Evolutionary conservation across 2,113 vertebrate species (phyloP).

Genomic region (Bubo bubo): DNA sequence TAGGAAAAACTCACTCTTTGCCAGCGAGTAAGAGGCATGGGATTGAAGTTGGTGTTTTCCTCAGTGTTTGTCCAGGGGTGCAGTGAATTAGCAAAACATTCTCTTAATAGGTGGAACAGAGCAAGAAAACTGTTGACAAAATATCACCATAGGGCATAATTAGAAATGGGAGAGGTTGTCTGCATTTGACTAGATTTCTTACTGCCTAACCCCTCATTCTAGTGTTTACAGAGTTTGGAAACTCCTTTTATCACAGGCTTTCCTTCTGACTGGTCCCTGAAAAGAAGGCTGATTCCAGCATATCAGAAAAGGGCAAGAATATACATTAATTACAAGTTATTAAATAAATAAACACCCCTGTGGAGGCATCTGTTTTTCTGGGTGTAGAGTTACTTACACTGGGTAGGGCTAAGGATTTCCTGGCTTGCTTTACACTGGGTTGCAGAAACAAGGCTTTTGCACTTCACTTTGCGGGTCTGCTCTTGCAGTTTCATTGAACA

Average conservation of each 20-base stretch:
- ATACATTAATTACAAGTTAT: conserved; percentile 30
- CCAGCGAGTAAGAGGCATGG: background rate
- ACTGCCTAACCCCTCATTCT: background rate
- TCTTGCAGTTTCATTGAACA: conserved; percentile 12
- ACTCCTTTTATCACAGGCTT: background rate
- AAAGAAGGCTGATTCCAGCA: background rate
- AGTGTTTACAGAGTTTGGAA: background rate
- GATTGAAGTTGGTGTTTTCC: background rate
- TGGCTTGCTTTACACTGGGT: conserved; percentile 20
- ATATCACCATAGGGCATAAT: background rate
- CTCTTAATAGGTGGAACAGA: background rate
- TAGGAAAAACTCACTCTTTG: conserved; percentile 35
- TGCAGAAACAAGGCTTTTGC: background rate
- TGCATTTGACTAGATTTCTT: background rate
- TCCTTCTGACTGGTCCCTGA: background rate
- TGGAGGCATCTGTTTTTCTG: conserved; percentile 52
- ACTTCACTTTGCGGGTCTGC: background rate
- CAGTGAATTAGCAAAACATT: background rate
- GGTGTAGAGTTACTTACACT: conserved; percentile 46
- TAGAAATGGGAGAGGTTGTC: background rate
- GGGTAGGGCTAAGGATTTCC: conserved; percentile 35
- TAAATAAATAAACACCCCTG: conserved; percentile 53
- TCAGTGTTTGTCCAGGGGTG: background rate
- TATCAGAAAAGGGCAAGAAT: conserved; percentile 14
- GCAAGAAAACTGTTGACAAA: background rate